Percentiles rank a stretch among this genome's conserved stretches.
Conservation (phyloP, 2,888 invertebrate genomes). For the Coenonympha glycerion region DNA sequence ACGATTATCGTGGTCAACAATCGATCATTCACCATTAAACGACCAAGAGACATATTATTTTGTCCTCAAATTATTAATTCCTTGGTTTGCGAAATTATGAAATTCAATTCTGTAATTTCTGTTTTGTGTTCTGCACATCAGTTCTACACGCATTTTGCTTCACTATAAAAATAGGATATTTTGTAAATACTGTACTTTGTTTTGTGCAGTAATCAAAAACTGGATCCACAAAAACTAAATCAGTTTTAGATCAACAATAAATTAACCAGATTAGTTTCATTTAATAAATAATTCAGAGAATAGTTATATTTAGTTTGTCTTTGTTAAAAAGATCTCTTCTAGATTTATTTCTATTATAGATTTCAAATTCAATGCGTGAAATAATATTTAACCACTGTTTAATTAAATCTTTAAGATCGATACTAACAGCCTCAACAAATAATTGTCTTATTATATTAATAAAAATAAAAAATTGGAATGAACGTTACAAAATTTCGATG, state of each 20-base stretch:
- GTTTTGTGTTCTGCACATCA: too few species aligned
- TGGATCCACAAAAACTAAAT: neutral
- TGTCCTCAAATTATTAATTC: too few species aligned
- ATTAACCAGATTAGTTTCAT: neutral
- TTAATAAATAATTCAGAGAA: neutral
- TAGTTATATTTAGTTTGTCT: neutral
- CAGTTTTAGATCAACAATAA: neutral
- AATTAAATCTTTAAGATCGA: neutral
- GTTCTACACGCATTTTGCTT: neutral
- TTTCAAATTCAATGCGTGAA: neutral
- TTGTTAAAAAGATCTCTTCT: too few species aligned
- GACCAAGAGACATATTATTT: too few species aligned
- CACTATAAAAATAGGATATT: neutral
- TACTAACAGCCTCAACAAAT: slow-evolving; percentile 1
- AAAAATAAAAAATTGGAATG: slow-evolving; percentile 12
- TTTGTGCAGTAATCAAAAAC: neutral
- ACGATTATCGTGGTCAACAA: too few species aligned
- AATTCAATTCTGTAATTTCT: too few species aligned
- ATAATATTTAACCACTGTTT: too few species aligned
- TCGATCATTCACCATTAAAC: too few species aligned
- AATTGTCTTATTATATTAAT: neutral
- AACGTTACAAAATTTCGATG: slow-evolving; percentile 3
- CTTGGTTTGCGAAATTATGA: too few species aligned
- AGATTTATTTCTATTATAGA: too few species aligned
- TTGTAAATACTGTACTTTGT: neutral